Evolutionary conservation across 2,113 vertebrate genomes (phyloP).

Genomic region (Semnopithecus entellus): DNA sequence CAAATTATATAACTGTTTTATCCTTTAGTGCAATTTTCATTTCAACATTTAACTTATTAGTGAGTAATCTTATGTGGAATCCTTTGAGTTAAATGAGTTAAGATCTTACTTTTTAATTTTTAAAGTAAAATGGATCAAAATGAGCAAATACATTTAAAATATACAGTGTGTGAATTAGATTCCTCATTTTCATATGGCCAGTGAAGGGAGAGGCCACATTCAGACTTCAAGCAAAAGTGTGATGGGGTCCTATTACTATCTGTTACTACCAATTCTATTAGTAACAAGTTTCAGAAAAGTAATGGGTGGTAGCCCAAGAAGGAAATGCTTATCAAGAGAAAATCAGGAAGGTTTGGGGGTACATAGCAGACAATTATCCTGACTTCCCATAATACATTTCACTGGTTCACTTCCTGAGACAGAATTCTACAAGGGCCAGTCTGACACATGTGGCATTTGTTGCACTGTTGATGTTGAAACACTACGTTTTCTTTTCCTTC

Average conservation of each 20-base stretch:
- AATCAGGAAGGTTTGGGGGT: background rate
- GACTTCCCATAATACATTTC: background rate
- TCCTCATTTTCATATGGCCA: background rate
- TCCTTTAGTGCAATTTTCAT: conserved; percentile 28
- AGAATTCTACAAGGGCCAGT: background rate
- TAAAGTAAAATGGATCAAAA: background rate
- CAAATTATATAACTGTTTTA: background rate
- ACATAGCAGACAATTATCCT: background rate
- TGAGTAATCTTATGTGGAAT: background rate
- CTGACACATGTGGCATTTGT: background rate
- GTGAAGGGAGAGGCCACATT: background rate
- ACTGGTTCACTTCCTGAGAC: background rate
- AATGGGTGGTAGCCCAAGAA: background rate
- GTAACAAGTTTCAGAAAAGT: background rate
- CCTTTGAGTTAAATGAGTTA: background rate
- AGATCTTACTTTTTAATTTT: conserved; percentile 10
- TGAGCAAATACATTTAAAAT: background rate
- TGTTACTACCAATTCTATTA: background rate
- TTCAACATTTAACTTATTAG: conserved; percentile 18
- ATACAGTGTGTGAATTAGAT: background rate
- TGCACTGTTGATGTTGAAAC: background rate
- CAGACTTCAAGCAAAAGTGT: background rate
- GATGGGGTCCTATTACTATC: background rate
- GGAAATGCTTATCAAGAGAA: background rate
- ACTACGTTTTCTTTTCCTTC: background rate